phyloP scores from a whole-genome alignment of 2,113 vertebrate species.

The Taxidea taxus region DNA sequence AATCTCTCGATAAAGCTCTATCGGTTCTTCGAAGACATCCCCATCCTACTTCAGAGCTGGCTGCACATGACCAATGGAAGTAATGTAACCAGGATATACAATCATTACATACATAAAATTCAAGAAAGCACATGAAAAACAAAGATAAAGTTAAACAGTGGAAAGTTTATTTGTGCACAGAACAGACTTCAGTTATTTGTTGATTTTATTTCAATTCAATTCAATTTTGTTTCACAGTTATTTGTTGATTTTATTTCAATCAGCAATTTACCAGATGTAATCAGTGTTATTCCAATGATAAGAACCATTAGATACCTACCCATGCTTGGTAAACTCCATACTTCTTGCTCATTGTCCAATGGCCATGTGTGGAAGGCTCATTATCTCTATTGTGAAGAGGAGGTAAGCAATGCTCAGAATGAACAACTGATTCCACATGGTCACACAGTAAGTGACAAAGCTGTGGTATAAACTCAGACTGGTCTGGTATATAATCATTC shows the following conservation, averaged over 20 bases:
- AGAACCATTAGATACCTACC: not conserved
- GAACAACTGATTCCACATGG: not conserved
- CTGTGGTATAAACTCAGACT: not conserved
- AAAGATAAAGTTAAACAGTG: not conserved
- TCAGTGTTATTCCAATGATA: not conserved
- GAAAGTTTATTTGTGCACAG: not conserved
- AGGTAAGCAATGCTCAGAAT: not conserved
- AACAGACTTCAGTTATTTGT: not conserved
- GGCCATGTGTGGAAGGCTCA: not conserved
- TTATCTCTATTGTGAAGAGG: not conserved
- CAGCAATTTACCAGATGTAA: not conserved
- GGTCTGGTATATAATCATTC: not conserved
- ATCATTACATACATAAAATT: not conserved
- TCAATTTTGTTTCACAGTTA: too few relatives aligned
- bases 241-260: not conserved
- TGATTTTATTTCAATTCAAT: not conserved
- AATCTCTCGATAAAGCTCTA: too few relatives aligned
- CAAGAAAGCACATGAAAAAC: not conserved
- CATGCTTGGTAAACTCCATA: not conserved
- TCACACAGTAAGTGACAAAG: not conserved
- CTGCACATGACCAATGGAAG: too few relatives aligned
- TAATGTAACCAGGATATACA: not conserved
- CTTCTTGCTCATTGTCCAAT: not conserved
- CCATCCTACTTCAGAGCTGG: not conserved
- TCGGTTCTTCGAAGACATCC: too few relatives aligned